Conservation (phyloP, 2,888 invertebrate genomes). For the Phaedon cochleariae region DNA sequence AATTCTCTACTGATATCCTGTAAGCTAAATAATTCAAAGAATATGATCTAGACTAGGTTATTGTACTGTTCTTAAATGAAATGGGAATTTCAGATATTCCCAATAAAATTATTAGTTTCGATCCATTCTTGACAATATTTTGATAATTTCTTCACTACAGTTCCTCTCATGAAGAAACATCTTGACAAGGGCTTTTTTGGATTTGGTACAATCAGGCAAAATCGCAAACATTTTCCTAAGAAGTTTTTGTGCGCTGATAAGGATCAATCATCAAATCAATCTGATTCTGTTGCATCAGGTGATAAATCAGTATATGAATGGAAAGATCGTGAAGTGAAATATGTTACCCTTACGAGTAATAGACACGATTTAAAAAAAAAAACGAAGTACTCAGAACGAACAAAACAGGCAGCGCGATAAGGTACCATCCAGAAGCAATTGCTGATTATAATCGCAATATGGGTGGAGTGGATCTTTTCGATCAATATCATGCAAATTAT, state of each 20-base stretch:
- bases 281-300: slow-evolving; percentile 6
- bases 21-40: too few species aligned
- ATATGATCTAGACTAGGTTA: too few species aligned
- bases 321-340: slow-evolving; percentile 49
- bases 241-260: slow-evolving; percentile 7
- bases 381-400: background rate
- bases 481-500: background rate
- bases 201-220: background rate
- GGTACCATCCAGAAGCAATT: background rate
- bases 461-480: background rate
- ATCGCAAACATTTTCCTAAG: slow-evolving; percentile 42
- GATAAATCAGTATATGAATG: slow-evolving; percentile 47
- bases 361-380: slow-evolving; percentile 16
- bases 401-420: background rate
- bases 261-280: slow-evolving; percentile 17
- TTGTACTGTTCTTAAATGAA: too few species aligned
- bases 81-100: too few species aligned
- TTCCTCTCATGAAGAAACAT: slow-evolving; percentile 43
- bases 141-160: too few species aligned
- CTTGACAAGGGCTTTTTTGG: slow-evolving; percentile 12
- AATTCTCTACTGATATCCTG: too few species aligned
- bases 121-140: too few species aligned
- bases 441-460: background rate
- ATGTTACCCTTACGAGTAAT: slow-evolving; percentile 41
- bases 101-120: too few species aligned